A percentile compares a stretch with the other conserved stretches of the same genome.
These are phyloP conservation scores for Dinothrombium tinctorium DNA, from an alignment of 1,140 invertebrate genomes.

Conservation along the genomic window DNA sequence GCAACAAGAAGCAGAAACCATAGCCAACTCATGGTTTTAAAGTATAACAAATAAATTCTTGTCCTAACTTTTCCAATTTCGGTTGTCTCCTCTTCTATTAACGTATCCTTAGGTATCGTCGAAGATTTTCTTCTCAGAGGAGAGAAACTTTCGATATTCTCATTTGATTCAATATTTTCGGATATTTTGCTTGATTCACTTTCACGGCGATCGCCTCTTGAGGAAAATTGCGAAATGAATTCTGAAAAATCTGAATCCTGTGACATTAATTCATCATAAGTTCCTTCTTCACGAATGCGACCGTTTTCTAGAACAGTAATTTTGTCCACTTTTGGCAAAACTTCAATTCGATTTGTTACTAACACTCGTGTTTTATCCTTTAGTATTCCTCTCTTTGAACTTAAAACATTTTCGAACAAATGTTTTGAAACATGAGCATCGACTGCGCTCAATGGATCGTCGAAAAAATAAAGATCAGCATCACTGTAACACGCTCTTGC, in stretches of 20 bases:
- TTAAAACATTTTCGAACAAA: constrained; percentile 74
- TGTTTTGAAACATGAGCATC: constrained; percentile 90
- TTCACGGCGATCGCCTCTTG: neutral
- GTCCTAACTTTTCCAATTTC: constrained; percentile 11
- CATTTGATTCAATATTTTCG: neutral
- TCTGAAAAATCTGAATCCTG: constrained; percentile 17
- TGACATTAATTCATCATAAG: constrained; percentile 22
- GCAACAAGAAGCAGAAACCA: constrained; percentile 2
- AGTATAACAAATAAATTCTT: constrained; percentile 5
- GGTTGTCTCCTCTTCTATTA: constrained; percentile 20
- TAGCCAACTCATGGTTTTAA: constrained; percentile 3
- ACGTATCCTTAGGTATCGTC: constrained; percentile 28
- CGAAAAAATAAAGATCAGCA: constrained; percentile 21
- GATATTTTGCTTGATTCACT: neutral
- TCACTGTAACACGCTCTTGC: constrained; percentile 17
- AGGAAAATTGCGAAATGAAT: constrained; percentile 18
- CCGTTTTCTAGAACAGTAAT: constrained; percentile 62
- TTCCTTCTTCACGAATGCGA: constrained; percentile 23
- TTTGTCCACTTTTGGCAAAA: constrained; percentile 59
- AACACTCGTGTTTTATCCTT: constrained; percentile 31
- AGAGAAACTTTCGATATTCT: neutral
- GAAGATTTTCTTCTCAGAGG: neutral
- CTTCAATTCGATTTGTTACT: constrained; percentile 22
- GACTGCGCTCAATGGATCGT: constrained; percentile 40
- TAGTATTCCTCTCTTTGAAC: constrained; percentile 43